Evolutionary conservation across 1,140 invertebrate genomes (phyloP).

Genomic region (Triops longicaudatus): DNA sequence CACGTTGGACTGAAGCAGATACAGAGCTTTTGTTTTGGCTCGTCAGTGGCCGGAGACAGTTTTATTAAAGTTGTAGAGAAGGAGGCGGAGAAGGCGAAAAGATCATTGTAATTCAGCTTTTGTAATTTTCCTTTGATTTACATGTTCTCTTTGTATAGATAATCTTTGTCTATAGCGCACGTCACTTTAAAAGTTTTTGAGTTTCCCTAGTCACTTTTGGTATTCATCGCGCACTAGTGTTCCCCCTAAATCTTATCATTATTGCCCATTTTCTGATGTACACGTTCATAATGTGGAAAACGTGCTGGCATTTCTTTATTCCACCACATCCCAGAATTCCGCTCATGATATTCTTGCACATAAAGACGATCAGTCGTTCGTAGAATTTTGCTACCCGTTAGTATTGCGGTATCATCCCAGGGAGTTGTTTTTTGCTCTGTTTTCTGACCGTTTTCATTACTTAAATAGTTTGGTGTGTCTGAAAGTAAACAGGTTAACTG

Average conservation of each 20-base stretch:
- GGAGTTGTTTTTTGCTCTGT: constrained; percentile 1
- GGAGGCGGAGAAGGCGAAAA: not conserved
- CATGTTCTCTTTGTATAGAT: not conserved
- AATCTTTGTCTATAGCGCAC: not conserved
- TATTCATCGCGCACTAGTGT: not conserved
- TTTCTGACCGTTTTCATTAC: not conserved
- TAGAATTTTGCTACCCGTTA: not conserved
- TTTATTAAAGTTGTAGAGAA: not conserved
- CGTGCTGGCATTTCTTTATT: not conserved
- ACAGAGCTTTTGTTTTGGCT: not conserved
- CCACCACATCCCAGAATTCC: not conserved
- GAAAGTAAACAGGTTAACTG: constrained; percentile 3
- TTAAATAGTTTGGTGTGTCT: not conserved
- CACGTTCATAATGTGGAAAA: not conserved
- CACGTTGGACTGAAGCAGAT: not conserved
- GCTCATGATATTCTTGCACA: not conserved
- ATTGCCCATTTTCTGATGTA: not conserved
- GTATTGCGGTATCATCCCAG: not conserved
- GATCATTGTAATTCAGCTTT: constrained; percentile 1
- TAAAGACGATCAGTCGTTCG: not conserved
- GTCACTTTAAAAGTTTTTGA: not conserved
- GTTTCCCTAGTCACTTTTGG: constrained; percentile 6
- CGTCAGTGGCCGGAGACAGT: not conserved
- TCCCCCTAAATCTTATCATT: not conserved
- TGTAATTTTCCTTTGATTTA: not conserved